Conservation (phyloP, 2,888 invertebrate genomes). For the Anthrax anthrax region DNA sequence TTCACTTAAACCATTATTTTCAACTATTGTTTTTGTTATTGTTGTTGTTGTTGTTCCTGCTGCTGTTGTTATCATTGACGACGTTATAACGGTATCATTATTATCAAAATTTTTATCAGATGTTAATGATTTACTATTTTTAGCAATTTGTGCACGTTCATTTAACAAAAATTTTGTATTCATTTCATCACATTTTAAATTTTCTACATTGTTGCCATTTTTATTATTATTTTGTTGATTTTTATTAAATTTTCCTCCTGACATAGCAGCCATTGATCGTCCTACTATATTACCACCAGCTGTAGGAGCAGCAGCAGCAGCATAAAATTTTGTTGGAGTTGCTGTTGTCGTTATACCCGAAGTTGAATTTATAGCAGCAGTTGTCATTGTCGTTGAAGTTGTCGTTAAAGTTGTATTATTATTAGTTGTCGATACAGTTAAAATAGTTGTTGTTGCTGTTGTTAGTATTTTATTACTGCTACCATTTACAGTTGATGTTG, state of each 20-base stretch:
- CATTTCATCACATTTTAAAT: not conserved
- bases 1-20: constrained; percentile 1
- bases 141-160: constrained; percentile 10
- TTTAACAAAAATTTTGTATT: constrained; percentile 9
- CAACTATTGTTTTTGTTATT: constrained; percentile 2
- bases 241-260: constrained; percentile 7
- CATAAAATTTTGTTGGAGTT: constrained; percentile 7
- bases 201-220: constrained; percentile 16
- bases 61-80: not conserved
- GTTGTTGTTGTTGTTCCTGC: not conserved
- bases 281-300: no score
- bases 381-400: constrained; percentile 16
- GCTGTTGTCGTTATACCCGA: constrained; percentile 14
- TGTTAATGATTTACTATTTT: constrained; percentile 3
- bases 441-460: constrained; percentile 8
- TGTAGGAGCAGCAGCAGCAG: no score
- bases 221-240: constrained; percentile 7
- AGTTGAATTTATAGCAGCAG: constrained; percentile 16
- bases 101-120: constrained; percentile 8
- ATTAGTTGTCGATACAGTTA: constrained; percentile 12
- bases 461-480: no score
- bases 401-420: constrained; percentile 12
- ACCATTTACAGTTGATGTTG: not conserved
- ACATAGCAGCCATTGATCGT: no score
- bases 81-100: not conserved